These are phyloP conservation scores for Carabus problematicus DNA, from an alignment of 2,888 invertebrate species.

Conservation along the genomic window DNA sequence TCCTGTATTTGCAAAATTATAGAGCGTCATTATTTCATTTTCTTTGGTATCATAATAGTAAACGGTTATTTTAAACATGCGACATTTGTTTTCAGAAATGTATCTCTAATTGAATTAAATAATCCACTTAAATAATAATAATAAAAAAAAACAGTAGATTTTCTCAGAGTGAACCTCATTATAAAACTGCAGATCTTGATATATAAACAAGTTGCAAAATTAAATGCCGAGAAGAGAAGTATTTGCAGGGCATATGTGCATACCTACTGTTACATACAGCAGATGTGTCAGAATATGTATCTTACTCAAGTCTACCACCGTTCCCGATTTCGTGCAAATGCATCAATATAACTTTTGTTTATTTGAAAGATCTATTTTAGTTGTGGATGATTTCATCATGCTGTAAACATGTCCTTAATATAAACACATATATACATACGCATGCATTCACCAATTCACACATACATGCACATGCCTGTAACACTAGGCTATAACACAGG, in stretches of 20 bases:
- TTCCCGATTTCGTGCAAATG: no score
- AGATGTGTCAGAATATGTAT: slow-evolving; percentile 12
- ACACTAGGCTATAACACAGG: no score
- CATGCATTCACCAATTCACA: no score
- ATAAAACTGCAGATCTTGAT: slow-evolving; percentile 15
- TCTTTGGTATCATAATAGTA: slow-evolving; percentile 24
- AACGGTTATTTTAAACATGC: slow-evolving; percentile 17
- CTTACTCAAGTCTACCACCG: slow-evolving; percentile 10
- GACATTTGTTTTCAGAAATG: slow-evolving; percentile 10
- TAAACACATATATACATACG: no score
- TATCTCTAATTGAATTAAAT: slow-evolving; percentile 14
- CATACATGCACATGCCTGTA: no score
- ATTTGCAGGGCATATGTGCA: not conserved
- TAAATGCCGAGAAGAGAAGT: not conserved
- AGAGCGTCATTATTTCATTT: not conserved
- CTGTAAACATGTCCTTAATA: no score
- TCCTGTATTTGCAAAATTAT: slow-evolving; percentile 9
- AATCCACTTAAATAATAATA: slow-evolving; percentile 8
- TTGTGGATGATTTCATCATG: no score
- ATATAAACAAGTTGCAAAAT: slow-evolving; percentile 15
- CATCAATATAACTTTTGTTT: no score
- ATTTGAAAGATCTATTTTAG: no score
- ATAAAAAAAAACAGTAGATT: not conserved
- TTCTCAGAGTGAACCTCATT: slow-evolving; percentile 19
- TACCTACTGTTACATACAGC: no score